A percentile compares a stretch with the other conserved stretches of the same genome.
Evolutionary conservation across 1,140 invertebrate species (phyloP).

Genomic region (Saccostrea cuccullata): DNA sequence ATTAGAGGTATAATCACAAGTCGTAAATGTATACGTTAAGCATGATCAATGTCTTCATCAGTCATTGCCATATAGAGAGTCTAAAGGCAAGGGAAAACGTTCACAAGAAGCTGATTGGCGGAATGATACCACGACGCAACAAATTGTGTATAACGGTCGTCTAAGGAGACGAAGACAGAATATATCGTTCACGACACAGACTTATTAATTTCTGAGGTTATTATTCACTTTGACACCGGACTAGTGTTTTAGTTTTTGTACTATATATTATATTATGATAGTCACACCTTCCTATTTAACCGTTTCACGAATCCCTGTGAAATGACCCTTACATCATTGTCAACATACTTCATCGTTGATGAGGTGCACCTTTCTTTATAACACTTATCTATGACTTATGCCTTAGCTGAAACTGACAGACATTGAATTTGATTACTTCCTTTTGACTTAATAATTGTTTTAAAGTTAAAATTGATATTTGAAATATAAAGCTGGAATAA

Average conservation of each 20-base stretch:
- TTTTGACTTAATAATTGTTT: too few relatives aligned
- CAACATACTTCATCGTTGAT: too few relatives aligned
- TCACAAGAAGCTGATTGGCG: background rate
- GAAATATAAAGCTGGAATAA: too few relatives aligned
- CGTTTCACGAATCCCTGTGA: background rate
- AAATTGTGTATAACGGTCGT: background rate
- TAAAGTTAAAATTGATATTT: too few relatives aligned
- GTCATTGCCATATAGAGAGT: background rate
- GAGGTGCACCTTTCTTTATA: too few relatives aligned
- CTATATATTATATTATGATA: background rate
- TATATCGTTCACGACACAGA: background rate
- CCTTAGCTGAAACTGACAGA: too few relatives aligned
- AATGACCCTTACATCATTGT: background rate
- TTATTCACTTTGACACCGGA: constrained; percentile 16
- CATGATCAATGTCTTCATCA: constrained; percentile 24
- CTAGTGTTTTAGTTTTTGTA: background rate
- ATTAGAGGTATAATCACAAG: constrained; percentile 9
- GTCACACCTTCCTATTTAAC: background rate
- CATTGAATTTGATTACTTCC: too few relatives aligned
- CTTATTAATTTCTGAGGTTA: background rate
- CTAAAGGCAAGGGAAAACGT: background rate
- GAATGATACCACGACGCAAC: background rate
- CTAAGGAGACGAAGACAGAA: background rate
- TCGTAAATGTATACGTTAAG: background rate
- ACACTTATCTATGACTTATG: too few relatives aligned